phyloP scores from a whole-genome alignment of 2,888 invertebrate genomes.

The Patella depressa region DNA sequence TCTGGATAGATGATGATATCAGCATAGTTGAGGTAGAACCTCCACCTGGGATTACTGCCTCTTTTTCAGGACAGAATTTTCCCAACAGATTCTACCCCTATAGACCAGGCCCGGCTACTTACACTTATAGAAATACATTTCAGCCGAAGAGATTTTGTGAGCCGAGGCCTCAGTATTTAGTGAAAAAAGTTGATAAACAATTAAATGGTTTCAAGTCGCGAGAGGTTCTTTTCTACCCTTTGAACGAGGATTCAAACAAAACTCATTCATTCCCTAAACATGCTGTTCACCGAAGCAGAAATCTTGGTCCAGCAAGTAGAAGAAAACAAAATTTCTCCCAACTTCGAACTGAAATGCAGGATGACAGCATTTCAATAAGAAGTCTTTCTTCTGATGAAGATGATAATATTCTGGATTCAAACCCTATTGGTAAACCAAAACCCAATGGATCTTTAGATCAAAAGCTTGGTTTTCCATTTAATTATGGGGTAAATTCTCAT shows the following conservation, averaged over 20 bases:
- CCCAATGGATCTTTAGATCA: not conserved
- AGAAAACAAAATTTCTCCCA: conserved; percentile 23
- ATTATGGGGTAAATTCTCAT: conserved; percentile 1
- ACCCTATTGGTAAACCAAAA: not conserved
- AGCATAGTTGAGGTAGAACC: conserved; percentile 39
- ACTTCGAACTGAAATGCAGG: conserved; percentile 14
- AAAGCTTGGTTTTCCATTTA: not conserved
- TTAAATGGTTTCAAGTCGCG: conserved; percentile 29
- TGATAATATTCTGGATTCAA: not conserved
- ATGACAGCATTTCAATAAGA: conserved; percentile 12
- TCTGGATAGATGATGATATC: conserved; percentile 38
- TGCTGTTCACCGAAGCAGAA: conserved; percentile 24
- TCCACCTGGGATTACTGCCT: conserved; percentile 14
- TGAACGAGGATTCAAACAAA: conserved; percentile 32
- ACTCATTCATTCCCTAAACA: conserved; percentile 14
- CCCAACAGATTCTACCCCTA: not conserved
- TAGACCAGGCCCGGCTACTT: not conserved
- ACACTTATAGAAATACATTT: not conserved
- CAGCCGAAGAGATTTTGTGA: not conserved
- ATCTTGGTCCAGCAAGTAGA: conserved; percentile 37
- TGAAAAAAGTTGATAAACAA: conserved; percentile 31
- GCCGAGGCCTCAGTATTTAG: conserved; percentile 26
- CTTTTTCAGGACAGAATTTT: not conserved
- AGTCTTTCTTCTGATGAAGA: not conserved
- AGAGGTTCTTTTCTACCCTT: conserved; percentile 29